Conservation (phyloP, 2,888 invertebrate genomes). For the Thalpophila matura region DNA sequence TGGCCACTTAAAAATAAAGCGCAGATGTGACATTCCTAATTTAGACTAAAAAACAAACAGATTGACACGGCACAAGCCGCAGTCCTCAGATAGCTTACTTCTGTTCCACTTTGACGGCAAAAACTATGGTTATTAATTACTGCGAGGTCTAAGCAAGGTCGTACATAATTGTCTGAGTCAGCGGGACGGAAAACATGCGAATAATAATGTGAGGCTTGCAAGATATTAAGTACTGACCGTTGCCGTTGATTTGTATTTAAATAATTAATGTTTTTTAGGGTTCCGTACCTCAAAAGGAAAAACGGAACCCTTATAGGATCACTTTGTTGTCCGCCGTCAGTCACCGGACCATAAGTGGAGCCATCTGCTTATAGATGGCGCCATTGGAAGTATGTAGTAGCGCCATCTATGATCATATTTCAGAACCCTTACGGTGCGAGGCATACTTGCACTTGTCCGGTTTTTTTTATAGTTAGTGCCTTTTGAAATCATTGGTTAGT, state of each 20-base stretch:
- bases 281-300: too few relatives aligned
- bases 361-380: too few relatives aligned
- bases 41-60: slow-evolving; percentile 18
- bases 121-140: slow-evolving; percentile 64
- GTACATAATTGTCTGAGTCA: slow-evolving; percentile 63
- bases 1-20: slow-evolving; percentile 16
- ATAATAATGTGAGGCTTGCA: slow-evolving; percentile 42
- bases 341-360: too few relatives aligned
- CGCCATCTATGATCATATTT: too few relatives aligned
- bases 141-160: slow-evolving; percentile 64
- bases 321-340: too few relatives aligned
- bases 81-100: slow-evolving; percentile 10
- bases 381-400: too few relatives aligned
- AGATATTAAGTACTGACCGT: slow-evolving; percentile 8
- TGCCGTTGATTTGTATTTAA: slow-evolving; percentile 21
- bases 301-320: too few relatives aligned
- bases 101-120: slow-evolving; percentile 59
- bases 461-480: neutral
- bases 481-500: too few relatives aligned
- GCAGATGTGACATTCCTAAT: slow-evolving; percentile 37
- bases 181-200: slow-evolving; percentile 39
- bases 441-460: too few relatives aligned
- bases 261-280: too few relatives aligned
- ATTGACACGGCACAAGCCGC: slow-evolving; percentile 19
- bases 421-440: too few relatives aligned